Percentiles rank a stretch among this genome's conserved stretches.
Conservation (phyloP, 37 sponge, comb jelly and placozoan species). For the Trichoplax adhaerens region DNA sequence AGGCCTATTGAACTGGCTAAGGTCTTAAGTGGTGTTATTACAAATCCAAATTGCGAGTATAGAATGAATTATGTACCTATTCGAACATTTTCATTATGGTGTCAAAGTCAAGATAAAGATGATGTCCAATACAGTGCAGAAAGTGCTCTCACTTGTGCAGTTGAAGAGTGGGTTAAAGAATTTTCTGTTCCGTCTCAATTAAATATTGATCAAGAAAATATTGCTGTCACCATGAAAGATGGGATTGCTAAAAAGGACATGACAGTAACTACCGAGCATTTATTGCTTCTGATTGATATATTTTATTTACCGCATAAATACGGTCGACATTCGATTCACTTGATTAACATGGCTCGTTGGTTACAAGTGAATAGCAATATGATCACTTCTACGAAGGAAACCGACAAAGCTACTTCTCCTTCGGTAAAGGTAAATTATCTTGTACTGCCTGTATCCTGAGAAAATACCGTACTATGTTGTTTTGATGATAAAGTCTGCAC, state of each 20-base stretch:
- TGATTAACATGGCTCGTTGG: too few species aligned
- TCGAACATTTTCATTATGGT: constrained; percentile 76
- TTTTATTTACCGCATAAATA: constrained; percentile 82
- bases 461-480: too few species aligned
- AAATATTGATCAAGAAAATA: too few species aligned
- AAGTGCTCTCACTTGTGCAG: constrained; percentile 32
- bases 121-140: constrained; percentile 33
- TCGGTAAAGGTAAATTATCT: too few species aligned
- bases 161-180: constrained; percentile 64
- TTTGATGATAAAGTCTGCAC: too few species aligned
- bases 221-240: not conserved
- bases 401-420: too few species aligned
- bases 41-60: constrained; percentile 94
- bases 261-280: constrained; percentile 35
- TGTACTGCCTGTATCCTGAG: too few species aligned
- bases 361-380: too few species aligned
- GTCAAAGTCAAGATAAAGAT: not conserved
- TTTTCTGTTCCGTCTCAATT: constrained; percentile 3
- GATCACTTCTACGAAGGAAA: too few species aligned
- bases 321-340: constrained; percentile 12
- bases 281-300: constrained; percentile 58
- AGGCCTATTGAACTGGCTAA: constrained; percentile 36
- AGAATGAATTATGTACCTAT: constrained; percentile 65
- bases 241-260: not conserved
- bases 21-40: constrained; percentile 58